Evolutionary conservation across 2,888 invertebrate genomes (phyloP), one percentile per base, ranked within the genome.

Genomic region (Diarsia brunnea): DNA sequence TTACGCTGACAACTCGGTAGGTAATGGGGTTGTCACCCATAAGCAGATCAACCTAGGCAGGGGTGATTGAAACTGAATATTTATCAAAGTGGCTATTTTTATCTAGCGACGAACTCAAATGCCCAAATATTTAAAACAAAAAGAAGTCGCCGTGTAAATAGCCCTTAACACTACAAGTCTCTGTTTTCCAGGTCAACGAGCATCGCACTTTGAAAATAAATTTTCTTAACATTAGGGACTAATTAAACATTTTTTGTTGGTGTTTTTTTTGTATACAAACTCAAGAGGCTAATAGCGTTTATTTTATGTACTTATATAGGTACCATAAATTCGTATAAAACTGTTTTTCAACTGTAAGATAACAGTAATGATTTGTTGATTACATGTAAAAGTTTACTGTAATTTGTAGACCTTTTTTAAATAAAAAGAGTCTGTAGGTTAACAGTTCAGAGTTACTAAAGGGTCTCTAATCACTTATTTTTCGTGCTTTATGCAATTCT

Each of bases 151-250:
- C 0, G 8, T 77, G 53, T 60, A 55, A 0, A 60, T 19, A 43
- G 27, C n/a, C 71, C 73, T 10, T 81, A 45, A 71, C 31, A 71
- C 73, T 53, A 77, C 69, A 73, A 73, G 78, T 61, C 71, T 70
- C 73, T 69, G 78, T 77, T 81, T 85, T 81, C 63, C 85, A 82
- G 87, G 85, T 87, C 87, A 86, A 70, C 75, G 63, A 82, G 82
- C 82, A 73, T 51, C 75, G 68, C 73, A 82, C 79, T 87, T 79
- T 78, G 74, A 79, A 79, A 87, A 84, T 81, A 77, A 73, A 75
- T 84, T 84, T 84, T 75, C 75, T 75, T 75, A 75, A 70, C 81
- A 75, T 73, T 67, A 16, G 38, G n/a, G 43, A 64, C 77, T 81
- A 81, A 84, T 84, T 85, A 86, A 84, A 82, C 24, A 78, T 73